Evolutionary conservation across 2,797 vertebrate species (phyloP).

Genomic region (Tenualosa ilisha): DNA sequence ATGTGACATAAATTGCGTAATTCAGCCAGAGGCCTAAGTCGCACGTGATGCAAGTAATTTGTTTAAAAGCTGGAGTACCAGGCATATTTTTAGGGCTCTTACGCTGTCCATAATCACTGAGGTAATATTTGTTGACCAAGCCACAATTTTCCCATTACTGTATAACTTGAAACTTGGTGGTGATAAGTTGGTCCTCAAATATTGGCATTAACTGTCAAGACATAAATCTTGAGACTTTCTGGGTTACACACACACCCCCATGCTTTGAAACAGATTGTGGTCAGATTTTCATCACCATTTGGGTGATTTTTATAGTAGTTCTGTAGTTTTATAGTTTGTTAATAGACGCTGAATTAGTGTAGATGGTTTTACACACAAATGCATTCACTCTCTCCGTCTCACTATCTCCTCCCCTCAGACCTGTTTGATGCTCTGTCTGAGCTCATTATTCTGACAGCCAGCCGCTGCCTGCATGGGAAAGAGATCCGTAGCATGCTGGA

Average conservation of each 20-base stretch:
- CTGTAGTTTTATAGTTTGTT: no score
- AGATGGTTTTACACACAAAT: conserved; percentile 1
- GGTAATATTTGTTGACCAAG: conserved; percentile 9
- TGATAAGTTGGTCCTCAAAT: background rate
- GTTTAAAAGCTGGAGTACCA: background rate
- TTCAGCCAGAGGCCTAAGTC: background rate
- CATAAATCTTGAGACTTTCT: background rate
- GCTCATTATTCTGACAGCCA: conserved; percentile 96
- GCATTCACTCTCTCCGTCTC: background rate
- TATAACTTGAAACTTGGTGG: background rate
- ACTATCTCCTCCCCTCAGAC: conserved; percentile 69
- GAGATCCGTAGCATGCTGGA: conserved; percentile 88
- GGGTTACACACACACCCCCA: background rate
- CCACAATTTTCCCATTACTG: background rate
- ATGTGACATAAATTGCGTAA: background rate
- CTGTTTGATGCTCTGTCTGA: conserved; percentile 93
- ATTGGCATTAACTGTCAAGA: conserved; percentile 6
- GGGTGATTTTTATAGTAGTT: no score
- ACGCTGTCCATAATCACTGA: background rate
- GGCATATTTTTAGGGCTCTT: background rate
- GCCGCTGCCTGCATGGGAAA: conserved; percentile 91
- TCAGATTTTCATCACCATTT: no score
- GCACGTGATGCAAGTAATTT: background rate
- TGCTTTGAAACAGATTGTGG: no score
- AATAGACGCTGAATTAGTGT: no score